Base-by-base conservation (phyloP, 1,140 invertebrate species). In the Teleogryllus occipitalis region DNA sequence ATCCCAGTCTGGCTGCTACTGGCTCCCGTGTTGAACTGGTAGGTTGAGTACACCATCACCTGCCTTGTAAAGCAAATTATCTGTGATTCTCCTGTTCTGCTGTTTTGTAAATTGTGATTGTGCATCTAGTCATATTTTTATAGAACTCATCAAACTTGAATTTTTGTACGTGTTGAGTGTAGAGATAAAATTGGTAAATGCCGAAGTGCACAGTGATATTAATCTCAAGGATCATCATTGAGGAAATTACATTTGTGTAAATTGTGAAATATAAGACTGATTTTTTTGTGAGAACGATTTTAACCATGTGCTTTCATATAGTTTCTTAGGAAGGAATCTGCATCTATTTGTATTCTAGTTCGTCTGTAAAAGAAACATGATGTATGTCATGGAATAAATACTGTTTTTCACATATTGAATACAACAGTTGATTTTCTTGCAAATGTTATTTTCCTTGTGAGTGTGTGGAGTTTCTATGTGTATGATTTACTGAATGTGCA, bases 1-100 rank as follows among this genome's bases (percentile, higher is more conserved):
- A 96, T 88, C 94, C 94, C 22, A 94, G 92, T 85, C 88, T 96
- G 76, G 90, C 88, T n/a, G 84, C 88, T 15, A 87, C 85, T 48
- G 82, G 86, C 77, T 84, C 85, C 73, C 87, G 87, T 83, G 86
- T 89, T 79, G 88, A 90, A 77, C 86, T 88, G 86, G 90, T 91
- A 90, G 82, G 89, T 90, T 82, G 79, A 79, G 75, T 65, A 49
- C 77, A 39, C 14, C 47, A 14, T 8, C 21, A 78, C n/a, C 39
- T 78, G 18, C 27, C 54, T 78, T 39, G 27, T 39, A 54, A 15
- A 49, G 49, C n/a, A 27, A 49, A 78, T 47, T 54, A 78, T 78
- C 76, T 78, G 76, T 54, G 18, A 78, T 54, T 6, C 12, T 47
- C 54, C 18, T 65, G 54, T 65, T 14, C 54, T 65, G 54, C 18